Percentiles rank a stretch among this genome's conserved stretches.
phyloP scores from a whole-genome alignment of 2,888 invertebrate genomes.

The Phragmatobia fuliginosa region DNA sequence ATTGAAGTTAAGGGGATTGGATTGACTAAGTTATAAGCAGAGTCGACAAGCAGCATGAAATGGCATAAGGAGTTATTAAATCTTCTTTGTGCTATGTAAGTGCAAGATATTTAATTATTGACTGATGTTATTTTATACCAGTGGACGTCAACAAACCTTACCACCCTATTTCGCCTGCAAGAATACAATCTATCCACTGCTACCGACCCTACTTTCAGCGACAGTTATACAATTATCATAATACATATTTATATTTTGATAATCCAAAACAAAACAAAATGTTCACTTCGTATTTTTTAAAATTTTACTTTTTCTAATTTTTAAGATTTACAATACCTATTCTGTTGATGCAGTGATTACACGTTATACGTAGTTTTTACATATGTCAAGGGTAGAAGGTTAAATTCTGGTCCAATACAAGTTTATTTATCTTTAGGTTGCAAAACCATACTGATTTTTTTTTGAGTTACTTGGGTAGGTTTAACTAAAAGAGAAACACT shows the following conservation, averaged over 20 bases:
- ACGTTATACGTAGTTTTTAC: background rate
- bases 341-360: background rate
- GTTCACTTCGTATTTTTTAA: too few relatives aligned
- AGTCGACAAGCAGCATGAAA: too few relatives aligned
- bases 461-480: too few relatives aligned
- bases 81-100: too few relatives aligned
- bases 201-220: background rate
- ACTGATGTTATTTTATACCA: background rate
- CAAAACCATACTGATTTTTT: too few relatives aligned
- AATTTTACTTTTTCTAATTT: background rate
- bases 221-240: conserved; percentile 20
- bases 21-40: background rate
- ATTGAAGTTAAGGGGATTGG: too few relatives aligned
- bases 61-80: background rate
- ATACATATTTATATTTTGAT: conserved; percentile 19
- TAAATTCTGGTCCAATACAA: background rate
- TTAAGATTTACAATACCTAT: background rate
- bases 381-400: background rate
- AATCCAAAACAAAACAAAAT: background rate
- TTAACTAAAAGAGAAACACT: too few relatives aligned
- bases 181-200: conserved; percentile 3
- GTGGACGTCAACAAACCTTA: background rate
- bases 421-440: too few relatives aligned
- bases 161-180: conserved; percentile 13
- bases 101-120: background rate